Evolutionary conservation across 2,888 invertebrate genomes (phyloP).

Genomic region (Eilema griseolum): DNA sequence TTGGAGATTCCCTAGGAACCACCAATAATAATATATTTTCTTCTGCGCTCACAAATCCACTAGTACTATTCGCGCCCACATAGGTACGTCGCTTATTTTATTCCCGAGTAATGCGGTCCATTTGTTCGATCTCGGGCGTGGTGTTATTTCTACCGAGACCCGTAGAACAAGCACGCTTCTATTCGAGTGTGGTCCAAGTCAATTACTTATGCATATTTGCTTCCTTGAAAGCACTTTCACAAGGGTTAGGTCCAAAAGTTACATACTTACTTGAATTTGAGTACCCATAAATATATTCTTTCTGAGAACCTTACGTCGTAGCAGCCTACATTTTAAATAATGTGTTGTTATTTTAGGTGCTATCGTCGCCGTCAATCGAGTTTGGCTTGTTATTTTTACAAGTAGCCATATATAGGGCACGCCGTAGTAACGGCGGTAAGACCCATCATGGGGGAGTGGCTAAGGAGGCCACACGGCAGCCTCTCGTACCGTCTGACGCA

Average conservation of each 20-base stretch:
- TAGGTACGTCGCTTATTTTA: not conserved
- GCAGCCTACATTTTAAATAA: not conserved
- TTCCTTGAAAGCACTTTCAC: not conserved
- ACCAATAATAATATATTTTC: too few species aligned
- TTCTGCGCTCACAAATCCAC: too few species aligned
- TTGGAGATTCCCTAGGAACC: too few species aligned
- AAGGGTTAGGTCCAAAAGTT: not conserved
- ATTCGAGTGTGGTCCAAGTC: not conserved
- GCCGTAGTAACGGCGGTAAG: too few species aligned
- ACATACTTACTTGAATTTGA: not conserved
- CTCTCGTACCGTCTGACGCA: too few species aligned
- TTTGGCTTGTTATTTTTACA: too few species aligned
- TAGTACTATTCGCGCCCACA: too few species aligned
- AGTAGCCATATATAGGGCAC: too few species aligned
- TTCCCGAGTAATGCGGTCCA: not conserved
- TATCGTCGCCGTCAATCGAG: too few species aligned
- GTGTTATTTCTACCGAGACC: not conserved
- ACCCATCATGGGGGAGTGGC: too few species aligned
- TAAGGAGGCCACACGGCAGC: too few species aligned
- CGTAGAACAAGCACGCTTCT: not conserved
- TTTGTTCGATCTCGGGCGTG: not conserved
- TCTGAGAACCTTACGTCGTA: not conserved
- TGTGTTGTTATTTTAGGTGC: not conserved
- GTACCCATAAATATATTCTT: not conserved
- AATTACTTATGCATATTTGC: not conserved